These are phyloP conservation scores for Silvanus unidentatus DNA, from an alignment of 2,888 invertebrate genomes.

Conservation along the genomic window DNA sequence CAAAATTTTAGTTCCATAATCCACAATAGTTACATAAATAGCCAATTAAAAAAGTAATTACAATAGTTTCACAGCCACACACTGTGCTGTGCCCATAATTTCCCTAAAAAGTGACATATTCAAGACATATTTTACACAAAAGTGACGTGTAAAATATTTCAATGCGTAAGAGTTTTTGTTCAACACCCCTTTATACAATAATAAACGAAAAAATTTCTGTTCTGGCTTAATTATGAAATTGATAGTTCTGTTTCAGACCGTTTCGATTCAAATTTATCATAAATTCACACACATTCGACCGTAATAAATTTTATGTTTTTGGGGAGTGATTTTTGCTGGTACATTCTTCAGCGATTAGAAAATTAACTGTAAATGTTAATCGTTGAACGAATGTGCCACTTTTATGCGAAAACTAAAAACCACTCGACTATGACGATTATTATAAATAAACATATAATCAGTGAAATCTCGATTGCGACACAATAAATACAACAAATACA, in stretches of 20 bases:
- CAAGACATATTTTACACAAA: slow-evolving; percentile 29
- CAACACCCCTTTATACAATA: slow-evolving; percentile 8
- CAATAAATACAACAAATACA: slow-evolving; percentile 4
- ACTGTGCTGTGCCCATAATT: slow-evolving; percentile 30
- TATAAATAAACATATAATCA: not conserved
- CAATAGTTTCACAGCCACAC: slow-evolving; percentile 23
- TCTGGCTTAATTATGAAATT: no score
- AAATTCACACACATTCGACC: no score
- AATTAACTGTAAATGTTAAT: no score
- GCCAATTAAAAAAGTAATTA: slow-evolving; percentile 41
- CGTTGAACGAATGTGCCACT: slow-evolving; percentile 26
- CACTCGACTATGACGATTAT: slow-evolving; percentile 1
- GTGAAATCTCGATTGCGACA: not conserved
- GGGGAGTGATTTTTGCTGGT: slow-evolving; percentile 28
- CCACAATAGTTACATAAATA: slow-evolving; percentile 23
- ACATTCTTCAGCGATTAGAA: slow-evolving; percentile 21
- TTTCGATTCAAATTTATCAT: no score
- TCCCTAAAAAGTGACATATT: slow-evolving; percentile 44
- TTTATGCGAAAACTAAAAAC: slow-evolving; percentile 3
- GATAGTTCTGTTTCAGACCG: no score
- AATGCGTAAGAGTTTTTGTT: slow-evolving; percentile 18
- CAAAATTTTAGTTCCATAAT: slow-evolving; percentile 1
- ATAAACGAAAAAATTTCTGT: not conserved
- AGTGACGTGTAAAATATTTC: slow-evolving; percentile 28
- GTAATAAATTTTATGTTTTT: no score